A percentile compares a stretch with the other conserved stretches of the same genome.
Conservation (phyloP, 2,113 vertebrate genomes). For the Telmatochromis sp. region DNA sequence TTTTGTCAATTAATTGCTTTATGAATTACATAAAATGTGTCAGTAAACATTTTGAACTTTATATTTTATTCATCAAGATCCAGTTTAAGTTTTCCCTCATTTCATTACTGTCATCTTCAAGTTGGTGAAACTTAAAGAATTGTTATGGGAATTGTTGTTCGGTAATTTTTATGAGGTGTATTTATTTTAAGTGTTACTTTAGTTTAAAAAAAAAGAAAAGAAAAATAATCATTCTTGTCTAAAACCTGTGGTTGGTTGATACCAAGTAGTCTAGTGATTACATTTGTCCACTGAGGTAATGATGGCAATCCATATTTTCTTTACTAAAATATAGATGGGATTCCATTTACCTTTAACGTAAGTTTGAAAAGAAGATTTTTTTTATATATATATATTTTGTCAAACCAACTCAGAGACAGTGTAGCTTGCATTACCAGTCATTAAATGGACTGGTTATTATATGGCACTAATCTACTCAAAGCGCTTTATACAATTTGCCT, state of each 20-base stretch:
- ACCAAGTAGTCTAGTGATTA: neutral
- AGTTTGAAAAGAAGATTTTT: neutral
- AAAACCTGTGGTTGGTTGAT: neutral
- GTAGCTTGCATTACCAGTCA: neutral
- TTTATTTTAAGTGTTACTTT: neutral
- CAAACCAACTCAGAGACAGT: neutral
- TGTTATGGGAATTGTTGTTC: neutral
- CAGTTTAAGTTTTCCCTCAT: neutral
- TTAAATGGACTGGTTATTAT: neutral
- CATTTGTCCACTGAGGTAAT: neutral
- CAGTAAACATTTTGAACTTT: neutral
- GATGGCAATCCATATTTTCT: neutral
- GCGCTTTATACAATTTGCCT: rapidly evolving
- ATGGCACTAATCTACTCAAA: neutral
- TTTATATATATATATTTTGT: neutral
- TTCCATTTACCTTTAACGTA: neutral
- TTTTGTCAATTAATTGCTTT: neutral
- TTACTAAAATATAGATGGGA: neutral
- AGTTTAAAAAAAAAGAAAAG: rapidly evolving
- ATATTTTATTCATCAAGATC: neutral
- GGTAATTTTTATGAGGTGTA: neutral
- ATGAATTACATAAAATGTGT: neutral
- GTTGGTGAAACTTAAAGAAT: rapidly evolving
- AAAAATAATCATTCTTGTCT: neutral
- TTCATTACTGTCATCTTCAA: neutral